phyloP scores from a whole-genome alignment of 2,113 vertebrate genomes.

The Protomyctophum bolini region DNA sequence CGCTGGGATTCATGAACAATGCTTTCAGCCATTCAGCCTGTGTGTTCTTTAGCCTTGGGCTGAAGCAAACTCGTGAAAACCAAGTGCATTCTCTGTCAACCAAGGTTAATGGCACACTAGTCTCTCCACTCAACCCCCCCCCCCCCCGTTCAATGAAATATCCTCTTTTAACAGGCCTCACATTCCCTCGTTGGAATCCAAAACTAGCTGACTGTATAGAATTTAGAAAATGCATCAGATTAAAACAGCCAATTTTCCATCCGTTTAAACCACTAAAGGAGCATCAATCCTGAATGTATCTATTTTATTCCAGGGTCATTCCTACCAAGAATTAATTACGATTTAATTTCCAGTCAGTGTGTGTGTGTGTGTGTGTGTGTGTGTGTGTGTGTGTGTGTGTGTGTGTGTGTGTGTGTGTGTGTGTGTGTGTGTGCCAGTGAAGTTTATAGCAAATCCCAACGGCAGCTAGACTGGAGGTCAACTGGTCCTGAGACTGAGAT shows the following conservation, averaged over 20 bases:
- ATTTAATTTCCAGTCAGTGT: conserved; percentile 13
- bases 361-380: too few relatives aligned
- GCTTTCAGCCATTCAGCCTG: conserved; percentile 49
- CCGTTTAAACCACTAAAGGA: neutral
- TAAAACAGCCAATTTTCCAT: too few relatives aligned
- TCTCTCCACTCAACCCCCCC: conserved; percentile 35
- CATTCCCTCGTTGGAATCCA: conserved; percentile 56
- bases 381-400: too few relatives aligned
- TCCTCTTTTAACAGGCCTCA: conserved; percentile 39
- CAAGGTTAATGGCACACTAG: conserved; percentile 59
- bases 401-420: too few relatives aligned
- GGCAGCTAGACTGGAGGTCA: conserved; percentile 31
- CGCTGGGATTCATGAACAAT: conserved; percentile 20
- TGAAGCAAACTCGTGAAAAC: conserved; percentile 32
- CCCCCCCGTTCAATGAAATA: conserved; percentile 57
- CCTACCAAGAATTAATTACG: conserved; percentile 17
- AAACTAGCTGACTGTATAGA: conserved; percentile 34
- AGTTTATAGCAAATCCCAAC: conserved; percentile 11
- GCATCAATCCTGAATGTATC: neutral
- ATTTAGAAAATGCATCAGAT: conserved; percentile 45
- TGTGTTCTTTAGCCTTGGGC: conserved; percentile 51
- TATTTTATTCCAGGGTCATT: neutral
- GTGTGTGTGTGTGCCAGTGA: too few relatives aligned
- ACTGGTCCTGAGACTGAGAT: conserved; percentile 26
- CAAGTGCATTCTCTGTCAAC: conserved; percentile 55